Conservation (phyloP, 2,113 vertebrate genomes). For the Syrrhaptes paradoxus region DNA sequence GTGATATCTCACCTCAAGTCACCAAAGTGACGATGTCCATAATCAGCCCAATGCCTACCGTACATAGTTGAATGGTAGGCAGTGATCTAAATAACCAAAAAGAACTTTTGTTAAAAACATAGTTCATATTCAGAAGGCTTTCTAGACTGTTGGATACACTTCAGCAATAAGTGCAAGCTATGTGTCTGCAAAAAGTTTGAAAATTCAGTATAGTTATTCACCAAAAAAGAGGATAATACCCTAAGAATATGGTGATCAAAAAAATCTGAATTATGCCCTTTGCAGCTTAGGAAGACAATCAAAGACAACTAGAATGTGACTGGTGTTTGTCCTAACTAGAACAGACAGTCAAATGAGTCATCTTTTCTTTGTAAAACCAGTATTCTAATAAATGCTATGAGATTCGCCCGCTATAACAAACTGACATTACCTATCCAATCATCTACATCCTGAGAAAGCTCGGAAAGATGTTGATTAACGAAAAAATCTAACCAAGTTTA, state of each 20-base stretch:
- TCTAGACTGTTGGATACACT: not conserved
- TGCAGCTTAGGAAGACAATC: not conserved
- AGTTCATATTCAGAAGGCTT: not conserved
- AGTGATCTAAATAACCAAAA: not conserved
- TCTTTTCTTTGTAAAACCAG: not conserved
- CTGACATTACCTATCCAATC: not conserved
- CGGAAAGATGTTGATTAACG: not conserved
- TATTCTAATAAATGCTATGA: not conserved
- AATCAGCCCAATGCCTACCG: not conserved
- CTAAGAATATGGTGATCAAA: not conserved
- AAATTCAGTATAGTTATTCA: not conserved
- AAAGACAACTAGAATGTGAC: not conserved
- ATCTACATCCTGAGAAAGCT: not conserved
- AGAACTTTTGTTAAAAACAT: not conserved
- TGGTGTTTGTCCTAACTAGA: not conserved
- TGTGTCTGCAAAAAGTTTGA: not conserved
- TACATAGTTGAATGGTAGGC: not conserved
- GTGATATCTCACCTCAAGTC: not conserved
- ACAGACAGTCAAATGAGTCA: not conserved
- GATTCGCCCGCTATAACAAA: not conserved
- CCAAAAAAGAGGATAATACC: not conserved
- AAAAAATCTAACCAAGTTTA: not conserved
- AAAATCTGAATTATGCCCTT: not conserved
- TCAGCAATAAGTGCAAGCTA: not conserved
- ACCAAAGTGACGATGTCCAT: not conserved